phyloP scores from a whole-genome alignment of 1,140 invertebrate species.

The Frieseomelitta varia region DNA sequence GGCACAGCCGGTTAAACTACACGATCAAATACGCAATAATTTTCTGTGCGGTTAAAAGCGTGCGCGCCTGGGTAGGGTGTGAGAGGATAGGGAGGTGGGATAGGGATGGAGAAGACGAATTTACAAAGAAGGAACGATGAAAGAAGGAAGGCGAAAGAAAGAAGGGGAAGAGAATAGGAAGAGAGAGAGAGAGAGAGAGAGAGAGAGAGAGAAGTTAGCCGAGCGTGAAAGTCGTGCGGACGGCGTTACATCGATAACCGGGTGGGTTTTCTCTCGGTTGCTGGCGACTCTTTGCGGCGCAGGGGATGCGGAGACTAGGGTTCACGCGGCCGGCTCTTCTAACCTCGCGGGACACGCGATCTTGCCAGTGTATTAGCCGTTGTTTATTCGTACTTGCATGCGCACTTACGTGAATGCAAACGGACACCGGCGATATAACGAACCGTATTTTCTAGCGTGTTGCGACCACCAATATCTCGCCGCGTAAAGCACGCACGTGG shows the following conservation, averaged over 20 bases:
- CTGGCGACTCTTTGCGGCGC: neutral
- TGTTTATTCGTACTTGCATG: conserved; percentile 66
- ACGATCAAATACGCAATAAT: conserved; percentile 18
- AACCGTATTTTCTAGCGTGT: conserved; percentile 60
- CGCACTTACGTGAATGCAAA: conserved; percentile 50
- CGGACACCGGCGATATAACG: conserved; percentile 46
- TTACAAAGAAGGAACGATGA: neutral
- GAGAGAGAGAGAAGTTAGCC: conserved; percentile 15
- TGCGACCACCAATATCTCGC: conserved; percentile 54
- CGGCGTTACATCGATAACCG: conserved; percentile 62
- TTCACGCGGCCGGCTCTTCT: conserved; percentile 16
- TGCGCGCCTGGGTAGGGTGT: neutral
- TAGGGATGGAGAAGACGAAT: neutral
- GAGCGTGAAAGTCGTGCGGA: conserved; percentile 40
- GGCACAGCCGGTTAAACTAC: neutral
- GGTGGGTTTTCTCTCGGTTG: conserved; percentile 34
- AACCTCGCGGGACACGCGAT: conserved; percentile 72
- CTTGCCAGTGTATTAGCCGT: conserved; percentile 63
- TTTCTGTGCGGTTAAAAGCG: conserved; percentile 7
- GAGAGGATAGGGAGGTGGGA: neutral
- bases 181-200: neutral
- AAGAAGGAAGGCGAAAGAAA: neutral
- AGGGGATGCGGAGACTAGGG: conserved; percentile 38
- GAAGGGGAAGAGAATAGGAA: neutral
- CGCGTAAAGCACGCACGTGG: conserved; percentile 61